Evolutionary conservation across 1,140 invertebrate genomes (phyloP).

Genomic region (Diabrotica virgifera): DNA sequence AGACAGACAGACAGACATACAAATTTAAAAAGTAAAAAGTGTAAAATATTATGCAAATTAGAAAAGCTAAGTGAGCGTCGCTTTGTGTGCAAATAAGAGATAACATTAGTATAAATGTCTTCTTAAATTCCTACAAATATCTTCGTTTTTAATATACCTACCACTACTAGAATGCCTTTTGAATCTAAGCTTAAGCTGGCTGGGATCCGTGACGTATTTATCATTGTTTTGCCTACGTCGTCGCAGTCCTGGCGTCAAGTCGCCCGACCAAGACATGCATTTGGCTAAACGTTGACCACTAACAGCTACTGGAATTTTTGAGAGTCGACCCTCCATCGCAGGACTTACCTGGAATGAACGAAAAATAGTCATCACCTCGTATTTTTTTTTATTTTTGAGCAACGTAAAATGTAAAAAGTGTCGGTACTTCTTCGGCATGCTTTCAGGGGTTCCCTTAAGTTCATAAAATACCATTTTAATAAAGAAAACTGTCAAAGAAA

Average conservation of each 20-base stretch:
- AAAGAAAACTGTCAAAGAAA: too few species aligned
- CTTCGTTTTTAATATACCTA: slow-evolving; percentile 18
- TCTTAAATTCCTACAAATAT: too few species aligned
- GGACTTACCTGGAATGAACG: slow-evolving; percentile 39
- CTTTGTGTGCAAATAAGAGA: too few species aligned
- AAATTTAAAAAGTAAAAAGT: too few species aligned
- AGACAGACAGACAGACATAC: too few species aligned
- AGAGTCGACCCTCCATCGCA: slow-evolving; percentile 39
- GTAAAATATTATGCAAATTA: too few species aligned
- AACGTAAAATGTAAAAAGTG: too few species aligned
- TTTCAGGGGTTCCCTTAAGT: too few species aligned
- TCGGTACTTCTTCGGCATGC: too few species aligned
- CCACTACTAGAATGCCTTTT: slow-evolving; percentile 53
- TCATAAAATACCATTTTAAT: too few species aligned
- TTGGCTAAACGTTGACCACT: slow-evolving; percentile 44
- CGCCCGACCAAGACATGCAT: slow-evolving; percentile 49
- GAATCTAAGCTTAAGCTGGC: slow-evolving; percentile 64
- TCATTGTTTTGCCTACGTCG: slow-evolving; percentile 57
- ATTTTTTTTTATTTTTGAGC: slow-evolving; percentile 17
- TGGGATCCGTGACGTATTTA: slow-evolving; percentile 67
- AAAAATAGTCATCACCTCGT: neutral
- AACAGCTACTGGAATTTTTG: slow-evolving; percentile 46
- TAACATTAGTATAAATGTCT: too few species aligned
- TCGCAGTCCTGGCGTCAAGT: slow-evolving; percentile 59
- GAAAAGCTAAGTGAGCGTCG: too few species aligned